These are phyloP conservation scores for Melanotaenia boesemani DNA, from an alignment of 2,797 vertebrate species.

Conservation along the genomic window DNA sequence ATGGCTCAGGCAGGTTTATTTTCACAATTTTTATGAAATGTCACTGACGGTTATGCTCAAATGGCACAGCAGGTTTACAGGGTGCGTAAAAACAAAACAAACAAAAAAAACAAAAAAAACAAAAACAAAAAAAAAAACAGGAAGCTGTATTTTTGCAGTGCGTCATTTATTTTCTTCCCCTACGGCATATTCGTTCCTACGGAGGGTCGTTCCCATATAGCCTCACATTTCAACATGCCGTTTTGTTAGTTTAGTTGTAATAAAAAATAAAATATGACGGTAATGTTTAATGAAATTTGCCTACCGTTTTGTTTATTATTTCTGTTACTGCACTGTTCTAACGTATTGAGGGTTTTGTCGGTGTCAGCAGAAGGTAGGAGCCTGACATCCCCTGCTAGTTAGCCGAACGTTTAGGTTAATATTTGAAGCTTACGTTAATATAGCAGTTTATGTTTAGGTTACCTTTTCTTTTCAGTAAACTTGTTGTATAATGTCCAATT, in stretches of 20 bases:
- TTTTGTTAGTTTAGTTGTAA: accelerated
- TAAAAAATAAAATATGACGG: constrained; percentile 50
- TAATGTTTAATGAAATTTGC: background rate
- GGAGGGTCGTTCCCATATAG: background rate
- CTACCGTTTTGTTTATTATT: constrained; percentile 41
- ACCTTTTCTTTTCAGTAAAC: background rate
- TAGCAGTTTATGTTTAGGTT: background rate
- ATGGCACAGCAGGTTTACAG: no score
- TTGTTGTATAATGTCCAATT: background rate
- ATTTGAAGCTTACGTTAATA: background rate
- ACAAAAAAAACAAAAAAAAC: no score
- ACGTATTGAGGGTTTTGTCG: constrained; percentile 28
- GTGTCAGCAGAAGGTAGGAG: constrained; percentile 68
- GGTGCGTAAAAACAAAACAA: no score
- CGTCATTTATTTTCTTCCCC: constrained; percentile 40
- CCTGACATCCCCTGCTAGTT: constrained; percentile 2
- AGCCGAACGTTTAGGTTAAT: constrained; percentile 6
- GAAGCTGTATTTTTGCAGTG: constrained; percentile 10
- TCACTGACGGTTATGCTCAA: no score
- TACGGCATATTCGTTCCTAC: background rate
- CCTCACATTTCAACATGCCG: constrained; percentile 22
- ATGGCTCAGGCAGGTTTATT: no score
- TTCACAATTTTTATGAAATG: no score
- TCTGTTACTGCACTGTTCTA: constrained; percentile 13
- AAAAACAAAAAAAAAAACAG: background rate